These are phyloP conservation scores for Paralichthys olivaceus DNA, from an alignment of 2,113 vertebrate genomes.

Conservation along the genomic window DNA sequence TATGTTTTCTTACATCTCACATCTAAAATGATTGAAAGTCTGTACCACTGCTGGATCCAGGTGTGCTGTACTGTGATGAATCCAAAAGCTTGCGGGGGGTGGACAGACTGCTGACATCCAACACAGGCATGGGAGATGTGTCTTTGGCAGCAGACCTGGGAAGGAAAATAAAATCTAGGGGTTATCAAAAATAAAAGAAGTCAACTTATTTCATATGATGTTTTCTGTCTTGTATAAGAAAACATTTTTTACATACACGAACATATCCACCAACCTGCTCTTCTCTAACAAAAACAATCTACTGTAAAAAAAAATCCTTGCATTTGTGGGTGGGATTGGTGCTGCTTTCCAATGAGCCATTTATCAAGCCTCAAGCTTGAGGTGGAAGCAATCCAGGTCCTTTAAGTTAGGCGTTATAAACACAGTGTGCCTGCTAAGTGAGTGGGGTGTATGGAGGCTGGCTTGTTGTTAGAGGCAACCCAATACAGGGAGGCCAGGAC, in stretches of 20 bases:
- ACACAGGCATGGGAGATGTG: constrained; percentile 81
- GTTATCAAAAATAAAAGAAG: background rate
- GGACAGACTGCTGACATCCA: constrained; percentile 91
- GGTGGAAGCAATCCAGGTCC: constrained; percentile 63
- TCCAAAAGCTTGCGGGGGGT: constrained; percentile 93
- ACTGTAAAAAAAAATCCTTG: constrained; percentile 26
- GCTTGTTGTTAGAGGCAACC: constrained; percentile 65
- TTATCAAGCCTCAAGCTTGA: constrained; percentile 69
- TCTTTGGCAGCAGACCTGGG: constrained; percentile 88
- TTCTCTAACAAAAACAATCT: constrained; percentile 61
- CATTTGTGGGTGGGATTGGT: constrained; percentile 49
- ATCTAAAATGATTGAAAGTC: constrained; percentile 1
- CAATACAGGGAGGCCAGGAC: constrained; percentile 67
- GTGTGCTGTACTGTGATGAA: constrained; percentile 87
- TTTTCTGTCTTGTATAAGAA: background rate
- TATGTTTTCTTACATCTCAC: background rate
- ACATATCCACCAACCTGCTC: constrained; percentile 13
- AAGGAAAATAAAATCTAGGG: background rate
- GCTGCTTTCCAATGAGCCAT: constrained; percentile 75
- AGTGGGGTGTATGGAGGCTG: constrained; percentile 74
- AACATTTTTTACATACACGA: no score
- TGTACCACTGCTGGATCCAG: constrained; percentile 86
- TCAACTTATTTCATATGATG: background rate
- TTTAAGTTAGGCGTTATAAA: constrained; percentile 69
- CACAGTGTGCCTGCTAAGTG: constrained; percentile 76